phyloP scores from a whole-genome alignment of 2,888 invertebrate species.

The Protophormia terraenovae region DNA sequence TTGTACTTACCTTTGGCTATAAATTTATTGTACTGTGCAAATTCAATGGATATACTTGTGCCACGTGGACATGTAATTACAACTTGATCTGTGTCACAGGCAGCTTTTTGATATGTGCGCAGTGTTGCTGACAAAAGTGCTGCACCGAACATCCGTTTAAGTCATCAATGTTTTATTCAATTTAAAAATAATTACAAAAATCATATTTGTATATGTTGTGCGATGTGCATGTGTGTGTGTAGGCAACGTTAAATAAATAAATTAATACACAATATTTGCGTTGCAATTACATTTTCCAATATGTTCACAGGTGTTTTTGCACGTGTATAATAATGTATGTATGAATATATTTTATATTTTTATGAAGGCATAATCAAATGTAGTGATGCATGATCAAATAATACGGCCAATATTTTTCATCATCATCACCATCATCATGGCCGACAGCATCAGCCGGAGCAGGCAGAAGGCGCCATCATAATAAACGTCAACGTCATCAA shows the following conservation, averaged over 20 bases:
- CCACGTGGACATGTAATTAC: constrained; percentile 94
- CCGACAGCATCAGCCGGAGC: neutral
- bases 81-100: constrained; percentile 95
- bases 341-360: neutral
- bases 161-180: constrained; percentile 17
- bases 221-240: neutral
- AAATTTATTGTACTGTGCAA: constrained; percentile 88
- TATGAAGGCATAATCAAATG: constrained; percentile 35
- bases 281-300: constrained; percentile 43
- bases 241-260: constrained; percentile 19
- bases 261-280: constrained; percentile 34
- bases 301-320: constrained; percentile 34
- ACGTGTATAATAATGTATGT: neutral
- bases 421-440: constrained; percentile 16
- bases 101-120: constrained; percentile 93
- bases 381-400: constrained; percentile 29
- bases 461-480: constrained; percentile 17
- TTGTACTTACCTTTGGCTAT: constrained; percentile 78
- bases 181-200: constrained; percentile 15
- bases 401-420: constrained; percentile 41
- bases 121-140: constrained; percentile 95
- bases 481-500: constrained; percentile 9
- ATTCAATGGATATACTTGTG: constrained; percentile 94
- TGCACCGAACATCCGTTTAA: constrained; percentile 77
- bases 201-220: neutral